Conservation (phyloP, 2,888 invertebrate species). For the Tanytarsus gracilentus region DNA sequence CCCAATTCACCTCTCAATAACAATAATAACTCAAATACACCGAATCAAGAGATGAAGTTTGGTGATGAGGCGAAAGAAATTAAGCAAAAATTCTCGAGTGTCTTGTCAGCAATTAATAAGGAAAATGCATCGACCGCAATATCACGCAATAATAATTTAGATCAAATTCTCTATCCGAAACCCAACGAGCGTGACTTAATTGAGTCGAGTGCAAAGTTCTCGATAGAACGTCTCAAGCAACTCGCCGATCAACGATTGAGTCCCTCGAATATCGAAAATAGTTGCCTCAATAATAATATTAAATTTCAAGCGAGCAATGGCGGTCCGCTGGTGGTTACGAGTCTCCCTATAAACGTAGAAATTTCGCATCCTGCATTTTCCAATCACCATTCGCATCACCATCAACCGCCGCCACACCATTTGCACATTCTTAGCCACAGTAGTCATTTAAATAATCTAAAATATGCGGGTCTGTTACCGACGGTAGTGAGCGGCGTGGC, state of each 20-base stretch:
- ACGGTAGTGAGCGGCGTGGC: slow-evolving; percentile 3
- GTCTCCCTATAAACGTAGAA: slow-evolving; percentile 30
- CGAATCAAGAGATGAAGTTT: slow-evolving; percentile 9
- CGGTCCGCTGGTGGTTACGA: slow-evolving; percentile 31
- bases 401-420: slow-evolving; percentile 30
- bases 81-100: slow-evolving; percentile 22
- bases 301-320: slow-evolving; percentile 23
- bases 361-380: slow-evolving; percentile 19
- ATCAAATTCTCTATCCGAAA: slow-evolving; percentile 26
- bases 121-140: slow-evolving; percentile 20
- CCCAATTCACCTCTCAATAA: slow-evolving; percentile 38
- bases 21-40: slow-evolving; percentile 13
- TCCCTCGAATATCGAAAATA: slow-evolving; percentile 35
- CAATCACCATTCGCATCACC: slow-evolving; percentile 31
- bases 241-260: slow-evolving; percentile 41
- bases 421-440: slow-evolving; percentile 31
- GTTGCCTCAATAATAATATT: slow-evolving; percentile 29
- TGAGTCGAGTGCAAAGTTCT: slow-evolving; percentile 37
- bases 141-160: slow-evolving; percentile 25
- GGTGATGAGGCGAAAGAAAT: slow-evolving; percentile 12
- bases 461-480: slow-evolving; percentile 26
- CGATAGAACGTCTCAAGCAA: slow-evolving; percentile 41
- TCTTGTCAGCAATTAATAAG: slow-evolving; percentile 23
- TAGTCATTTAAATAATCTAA: slow-evolving; percentile 29
- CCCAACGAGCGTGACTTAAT: slow-evolving; percentile 17